A percentile compares a stretch with the other conserved stretches of the same genome.
Conservation (phyloP, 2,797 vertebrate species). For the Galagoides demidoff region DNA sequence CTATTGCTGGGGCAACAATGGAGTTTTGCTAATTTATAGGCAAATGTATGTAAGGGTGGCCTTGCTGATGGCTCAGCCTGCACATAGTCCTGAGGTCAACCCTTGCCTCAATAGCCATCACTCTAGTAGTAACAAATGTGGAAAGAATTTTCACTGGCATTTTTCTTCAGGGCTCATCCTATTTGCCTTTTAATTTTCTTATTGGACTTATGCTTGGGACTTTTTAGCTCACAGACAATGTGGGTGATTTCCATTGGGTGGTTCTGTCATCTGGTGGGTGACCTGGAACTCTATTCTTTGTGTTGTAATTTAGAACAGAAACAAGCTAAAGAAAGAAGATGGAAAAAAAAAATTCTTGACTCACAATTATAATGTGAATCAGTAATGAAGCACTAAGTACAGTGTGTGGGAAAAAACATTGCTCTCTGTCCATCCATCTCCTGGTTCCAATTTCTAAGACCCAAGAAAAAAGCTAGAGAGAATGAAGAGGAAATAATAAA, state of each 20-base stretch:
- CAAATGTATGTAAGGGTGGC: neutral
- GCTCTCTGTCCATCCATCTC: conserved; percentile 31
- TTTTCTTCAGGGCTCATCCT: conserved; percentile 4
- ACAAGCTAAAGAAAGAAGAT: conserved; percentile 66
- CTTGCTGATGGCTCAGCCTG: neutral
- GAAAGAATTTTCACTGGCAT: neutral
- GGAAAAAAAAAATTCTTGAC: neutral
- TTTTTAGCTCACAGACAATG: conserved; percentile 66
- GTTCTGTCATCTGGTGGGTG: conserved; percentile 69
- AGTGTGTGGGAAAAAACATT: conserved; percentile 55
- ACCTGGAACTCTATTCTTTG: conserved; percentile 70
- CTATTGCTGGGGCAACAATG: neutral
- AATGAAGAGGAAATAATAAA: conserved; percentile 66
- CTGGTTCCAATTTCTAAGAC: conserved; percentile 72
- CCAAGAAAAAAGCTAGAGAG: conserved; percentile 46
- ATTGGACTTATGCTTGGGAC: conserved; percentile 55
- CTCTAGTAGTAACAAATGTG: neutral
- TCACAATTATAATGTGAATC: conserved; percentile 52
- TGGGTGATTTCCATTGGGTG: conserved; percentile 58
- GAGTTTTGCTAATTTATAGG: neutral
- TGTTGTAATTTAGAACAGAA: conserved; percentile 77
- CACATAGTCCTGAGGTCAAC: neutral
- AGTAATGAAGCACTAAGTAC: conserved; percentile 49
- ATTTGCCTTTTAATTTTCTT: conserved; percentile 61
- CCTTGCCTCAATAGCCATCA: neutral